Conservation (phyloP, 37 sponge, comb jelly and placozoan genomes). For the Aphrocallistes beatrix region DNA sequence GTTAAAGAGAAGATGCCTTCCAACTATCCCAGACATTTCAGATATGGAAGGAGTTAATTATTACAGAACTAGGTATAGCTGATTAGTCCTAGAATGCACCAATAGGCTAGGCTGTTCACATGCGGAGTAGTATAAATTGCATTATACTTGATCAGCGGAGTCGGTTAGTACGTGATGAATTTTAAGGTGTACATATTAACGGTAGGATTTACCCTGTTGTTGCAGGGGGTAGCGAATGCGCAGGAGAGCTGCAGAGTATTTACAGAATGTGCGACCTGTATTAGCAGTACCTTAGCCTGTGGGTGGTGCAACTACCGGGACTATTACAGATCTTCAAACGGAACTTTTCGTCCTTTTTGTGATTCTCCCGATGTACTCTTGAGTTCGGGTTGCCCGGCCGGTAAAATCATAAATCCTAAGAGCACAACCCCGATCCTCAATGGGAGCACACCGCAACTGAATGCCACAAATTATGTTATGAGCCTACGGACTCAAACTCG, state of each 20-base stretch:
- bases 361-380: constrained; percentile 24
- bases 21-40: too few relatives aligned
- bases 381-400: neutral
- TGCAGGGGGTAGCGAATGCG: neutral
- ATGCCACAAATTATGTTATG: neutral
- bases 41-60: too few relatives aligned
- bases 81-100: too few relatives aligned
- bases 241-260: constrained; percentile 1
- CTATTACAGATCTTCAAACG: neutral
- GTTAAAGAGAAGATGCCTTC: too few relatives aligned
- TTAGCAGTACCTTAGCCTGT: constrained; percentile 31
- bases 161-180: too few relatives aligned
- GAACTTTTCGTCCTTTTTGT: constrained; percentile 23
- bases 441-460: neutral
- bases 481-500: neutral
- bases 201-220: too few relatives aligned
- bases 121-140: too few relatives aligned
- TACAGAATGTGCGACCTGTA: constrained; percentile 43
- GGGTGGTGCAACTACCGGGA: constrained; percentile 55
- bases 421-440: neutral
- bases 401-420: constrained; percentile 22
- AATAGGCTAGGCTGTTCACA: too few relatives aligned
- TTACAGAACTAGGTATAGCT: too few relatives aligned
- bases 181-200: too few relatives aligned
- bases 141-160: too few relatives aligned